Base-by-base conservation (phyloP, 2,888 invertebrate species). In the Drosophila demipolita region DNA sequence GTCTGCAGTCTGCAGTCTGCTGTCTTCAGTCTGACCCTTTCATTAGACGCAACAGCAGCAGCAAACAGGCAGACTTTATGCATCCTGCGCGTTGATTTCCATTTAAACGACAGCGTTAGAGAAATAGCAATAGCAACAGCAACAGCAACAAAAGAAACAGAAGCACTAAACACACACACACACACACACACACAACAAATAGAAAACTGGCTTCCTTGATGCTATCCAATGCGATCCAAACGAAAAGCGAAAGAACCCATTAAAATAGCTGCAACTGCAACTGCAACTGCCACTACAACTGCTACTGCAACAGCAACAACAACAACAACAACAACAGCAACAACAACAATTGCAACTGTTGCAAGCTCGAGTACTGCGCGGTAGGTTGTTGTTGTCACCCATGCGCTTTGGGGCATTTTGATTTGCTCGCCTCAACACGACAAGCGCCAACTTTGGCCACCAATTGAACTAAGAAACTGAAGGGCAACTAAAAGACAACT, bases 21-120 rank as follows among this genome's bases (percentile, higher is more conserved):
- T 48, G 67, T 67, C 71, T 62, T 48, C 66, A 74, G 73, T 45
- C 81, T 89, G 89, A 87, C 89, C 89, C 86, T 89, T 87, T 89
- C 89, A 87, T 89, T 87, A 89, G 89, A 84, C 79, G 87, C 81
- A 80, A 73, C 58, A 73, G 71, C 62, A 69, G 78, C 78, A 77
- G 69, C 74, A 69, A 77, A 69, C 73, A 60, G 70, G 73, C 75
- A 75, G 87, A 84, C 78, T 89, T 87, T 87, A 89, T 89, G 89
- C 87, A 89, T 87, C 87, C 87, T 87, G 87, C 87, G 87, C 87
- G 88, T 87, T 87, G 86, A 87, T 87, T 87, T 89, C 89, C 89
- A 87, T 87, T 87, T 87, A 87, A 87, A 89, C 85, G 87, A 85
- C 83, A 83, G 83, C 86, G 87, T 89, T 86, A 89, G 87, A 87